Evolutionary conservation across 1,140 invertebrate genomes (phyloP).

Genomic region (Macrobrachium rosenbergii): DNA sequence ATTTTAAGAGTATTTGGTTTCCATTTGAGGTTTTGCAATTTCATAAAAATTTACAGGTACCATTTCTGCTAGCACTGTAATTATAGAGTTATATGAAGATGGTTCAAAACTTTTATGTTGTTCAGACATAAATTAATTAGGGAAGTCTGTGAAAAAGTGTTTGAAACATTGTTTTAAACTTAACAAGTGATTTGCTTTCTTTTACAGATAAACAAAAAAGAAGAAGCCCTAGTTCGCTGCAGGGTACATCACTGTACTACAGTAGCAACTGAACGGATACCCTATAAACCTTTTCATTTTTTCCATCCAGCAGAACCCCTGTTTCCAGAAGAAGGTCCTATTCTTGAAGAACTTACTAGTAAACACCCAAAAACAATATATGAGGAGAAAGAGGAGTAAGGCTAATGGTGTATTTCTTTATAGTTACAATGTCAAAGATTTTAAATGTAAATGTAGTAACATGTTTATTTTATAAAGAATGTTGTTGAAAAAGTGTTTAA

Average conservation of each 20-base stretch:
- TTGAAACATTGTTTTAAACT: too few relatives aligned
- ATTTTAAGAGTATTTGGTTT: too few relatives aligned
- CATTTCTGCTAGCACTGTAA: too few relatives aligned
- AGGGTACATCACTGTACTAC: slow-evolving; percentile 70
- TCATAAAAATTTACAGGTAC: too few relatives aligned
- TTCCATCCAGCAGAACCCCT: slow-evolving; percentile 66
- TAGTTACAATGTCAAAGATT: background rate
- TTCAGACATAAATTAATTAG: too few relatives aligned
- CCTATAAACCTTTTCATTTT: slow-evolving; percentile 62
- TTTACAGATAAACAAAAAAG: slow-evolving; percentile 76
- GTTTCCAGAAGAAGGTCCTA: slow-evolving; percentile 68
- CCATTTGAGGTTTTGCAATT: too few relatives aligned
- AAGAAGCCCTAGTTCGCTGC: slow-evolving; percentile 69
- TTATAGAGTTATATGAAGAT: too few relatives aligned
- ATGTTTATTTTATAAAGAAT: too few relatives aligned
- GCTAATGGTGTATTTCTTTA: background rate
- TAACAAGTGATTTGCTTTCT: background rate
- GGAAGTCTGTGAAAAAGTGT: too few relatives aligned
- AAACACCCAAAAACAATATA: background rate
- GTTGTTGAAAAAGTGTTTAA: too few relatives aligned
- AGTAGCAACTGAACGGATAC: slow-evolving; percentile 63
- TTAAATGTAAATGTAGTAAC: too few relatives aligned
- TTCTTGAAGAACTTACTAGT: slow-evolving; percentile 65
- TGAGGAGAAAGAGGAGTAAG: background rate
- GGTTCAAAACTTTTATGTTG: too few relatives aligned